Base-by-base conservation (phyloP, 2,797 vertebrate species). In the Chloroceryle inda region DNA sequence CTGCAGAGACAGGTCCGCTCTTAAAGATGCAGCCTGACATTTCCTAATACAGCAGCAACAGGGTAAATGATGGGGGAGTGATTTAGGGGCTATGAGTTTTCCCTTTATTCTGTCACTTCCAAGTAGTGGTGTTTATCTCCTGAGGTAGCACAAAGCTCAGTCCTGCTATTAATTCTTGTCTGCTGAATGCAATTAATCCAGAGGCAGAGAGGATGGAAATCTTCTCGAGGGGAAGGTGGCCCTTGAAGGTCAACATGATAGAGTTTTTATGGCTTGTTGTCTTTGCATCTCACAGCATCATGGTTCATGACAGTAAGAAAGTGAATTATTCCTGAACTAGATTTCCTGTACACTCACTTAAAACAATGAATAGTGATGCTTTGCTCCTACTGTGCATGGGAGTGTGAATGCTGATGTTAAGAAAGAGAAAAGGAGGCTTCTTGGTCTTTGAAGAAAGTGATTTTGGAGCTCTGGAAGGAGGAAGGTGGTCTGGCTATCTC, bases 21-120 rank as follows among this genome's bases (percentile, higher is more conserved):
- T 92, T 82, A 89, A 91, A 96, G 94, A 96, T 78, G 92, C 61
- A 95, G 94, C 91, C n/a, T 95, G 95, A 94, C 95, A 53, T 97
- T 90, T 96, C 78, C 66, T 79, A 62, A 24, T 35, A 63, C 85
- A 75, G 92, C 68, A 95, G 85, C 78, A 95, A 94, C 85, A 95
- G 71, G 87, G 81, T 40, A 53, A 63, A 80, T 13, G 62, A 44
- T 27, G 50, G 71, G 58, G 62, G 77, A 67, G 66, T 81, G 61
- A 90, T 63, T 33, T 52, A 40, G 64, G 76, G 38, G 42, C 75
- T 74, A 4, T 20, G 63, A 92, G 37, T 66, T 84, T 78, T n/a
- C 13, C 16, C 52, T 91, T 83, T 63, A 44, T 80, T 77, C 73
- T 76, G 75, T 77, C 67, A 4, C 56, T 80, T 82, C 31, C 0